These are phyloP conservation scores for Andrena praecox DNA, from an alignment of 2,888 invertebrate species.

Conservation along the genomic window DNA sequence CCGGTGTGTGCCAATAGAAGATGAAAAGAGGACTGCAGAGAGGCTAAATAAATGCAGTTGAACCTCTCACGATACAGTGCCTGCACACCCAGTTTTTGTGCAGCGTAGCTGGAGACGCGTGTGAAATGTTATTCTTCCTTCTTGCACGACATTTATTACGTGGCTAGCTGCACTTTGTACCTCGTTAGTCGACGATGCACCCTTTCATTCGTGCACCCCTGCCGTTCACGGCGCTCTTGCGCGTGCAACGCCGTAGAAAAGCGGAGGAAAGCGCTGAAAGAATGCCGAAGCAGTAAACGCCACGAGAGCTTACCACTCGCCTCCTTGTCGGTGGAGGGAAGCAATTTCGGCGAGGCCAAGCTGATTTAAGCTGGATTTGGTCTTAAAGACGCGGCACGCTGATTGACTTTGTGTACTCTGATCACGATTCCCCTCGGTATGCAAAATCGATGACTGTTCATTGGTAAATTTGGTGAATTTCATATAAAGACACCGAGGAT, in stretches of 20 bases:
- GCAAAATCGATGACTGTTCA: neutral
- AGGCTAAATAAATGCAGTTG: neutral
- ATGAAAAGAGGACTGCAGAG: no score
- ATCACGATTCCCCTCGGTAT: neutral
- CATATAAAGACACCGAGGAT: no score
- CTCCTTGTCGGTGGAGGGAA: slow-evolving; percentile 34
- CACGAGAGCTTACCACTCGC: slow-evolving; percentile 36
- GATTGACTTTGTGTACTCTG: neutral
- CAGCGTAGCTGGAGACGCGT: neutral
- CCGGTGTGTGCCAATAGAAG: neutral
- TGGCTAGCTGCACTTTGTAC: slow-evolving; percentile 62
- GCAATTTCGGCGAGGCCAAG: slow-evolving; percentile 42
- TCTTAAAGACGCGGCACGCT: neutral
- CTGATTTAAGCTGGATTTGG: slow-evolving; percentile 42
- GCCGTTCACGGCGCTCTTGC: slow-evolving; percentile 32
- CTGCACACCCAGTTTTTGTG: slow-evolving; percentile 4
- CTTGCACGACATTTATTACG: slow-evolving; percentile 60
- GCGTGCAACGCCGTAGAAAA: slow-evolving; percentile 24
- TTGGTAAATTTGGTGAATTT: neutral
- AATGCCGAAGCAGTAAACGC: slow-evolving; percentile 37
- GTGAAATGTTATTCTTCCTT: slow-evolving; percentile 30
- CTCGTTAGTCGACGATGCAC: slow-evolving; percentile 63
- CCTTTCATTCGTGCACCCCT: slow-evolving; percentile 47
- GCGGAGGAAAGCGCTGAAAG: slow-evolving; percentile 27
- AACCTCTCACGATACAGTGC: neutral